Conservation (phyloP, 2,797 vertebrate genomes). For the Gymnoscopelus braueri region DNA sequence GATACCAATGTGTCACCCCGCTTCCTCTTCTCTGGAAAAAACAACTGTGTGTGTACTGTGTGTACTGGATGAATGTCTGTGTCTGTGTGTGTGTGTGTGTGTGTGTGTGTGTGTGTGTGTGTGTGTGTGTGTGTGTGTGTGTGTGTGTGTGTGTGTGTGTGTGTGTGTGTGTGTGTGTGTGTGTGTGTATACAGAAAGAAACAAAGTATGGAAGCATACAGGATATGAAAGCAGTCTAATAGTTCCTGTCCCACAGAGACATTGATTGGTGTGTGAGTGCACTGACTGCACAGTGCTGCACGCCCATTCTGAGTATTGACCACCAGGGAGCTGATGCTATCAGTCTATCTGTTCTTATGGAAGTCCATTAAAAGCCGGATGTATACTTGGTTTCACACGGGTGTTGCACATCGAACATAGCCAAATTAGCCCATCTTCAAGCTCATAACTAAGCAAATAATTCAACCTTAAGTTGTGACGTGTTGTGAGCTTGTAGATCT, state of each 20-base stretch:
- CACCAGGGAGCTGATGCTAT: neutral
- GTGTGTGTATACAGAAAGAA: neutral
- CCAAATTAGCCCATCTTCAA: no score
- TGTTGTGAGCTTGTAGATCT: no score
- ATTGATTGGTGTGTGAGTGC: slow-evolving; percentile 3
- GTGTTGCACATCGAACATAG: no score
- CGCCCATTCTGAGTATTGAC: neutral
- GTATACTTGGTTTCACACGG: no score
- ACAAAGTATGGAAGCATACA: no score
- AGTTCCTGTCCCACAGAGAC: neutral
- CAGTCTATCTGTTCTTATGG: neutral
- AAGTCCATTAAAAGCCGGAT: neutral
- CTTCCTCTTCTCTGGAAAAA: slow-evolving; percentile 26
- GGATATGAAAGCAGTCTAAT: neutral
- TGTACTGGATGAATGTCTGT: no score
- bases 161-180: no score
- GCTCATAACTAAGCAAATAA: no score
- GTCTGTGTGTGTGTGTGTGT: no score
- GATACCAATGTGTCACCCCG: slow-evolving; percentile 13
- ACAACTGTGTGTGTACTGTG: neutral
- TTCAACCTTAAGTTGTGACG: no score
- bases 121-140: neutral
- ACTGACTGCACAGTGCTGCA: neutral
- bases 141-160: no score
- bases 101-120: neutral